Evolutionary conservation across 2,888 invertebrate genomes (phyloP), one percentile per base, ranked within the genome.

Genomic region (Coelopa pilipes): DNA sequence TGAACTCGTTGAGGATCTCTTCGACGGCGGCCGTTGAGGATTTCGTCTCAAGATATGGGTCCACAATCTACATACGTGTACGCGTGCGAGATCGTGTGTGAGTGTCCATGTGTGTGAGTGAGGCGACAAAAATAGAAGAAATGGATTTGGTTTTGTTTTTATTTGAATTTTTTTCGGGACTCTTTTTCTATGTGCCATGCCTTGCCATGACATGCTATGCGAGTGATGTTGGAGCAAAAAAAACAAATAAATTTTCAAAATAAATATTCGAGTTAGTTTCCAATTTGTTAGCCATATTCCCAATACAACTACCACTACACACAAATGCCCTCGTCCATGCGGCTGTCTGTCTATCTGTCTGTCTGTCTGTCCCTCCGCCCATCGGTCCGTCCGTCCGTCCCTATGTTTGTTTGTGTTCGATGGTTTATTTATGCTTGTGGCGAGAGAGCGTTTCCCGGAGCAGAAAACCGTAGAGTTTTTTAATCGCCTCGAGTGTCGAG

Each of bases 21-120:
- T 93, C 91, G 79, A 93, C 91, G 87, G 92, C 92, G 80, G 90
- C 86, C 83, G 90, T 89, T 78, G 93, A 92, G 83, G 91, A 90
- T 81, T 91, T 90, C 77, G 91, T 89, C 86, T 93, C 92, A 81
- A 93, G 90, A 88, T 92, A 90, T 79, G 92, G 91, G 87, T 93
- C 93, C 82, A 90, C 89, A 85, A 90, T 89, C 91, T 92, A 85
- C 78, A 86, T 15, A 45, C 19, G 24, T 11, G 53, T 34, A 7
- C 78, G 73, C 74, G 75, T 77, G 50, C 60, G 34, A 74, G 77
- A 76, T 72, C 74, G 75, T 77, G 50, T 55, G 34, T 74, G 77
- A 76, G 66, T 77, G 60, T 75, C 74, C 53, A 57, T 65, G 57
- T 63, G 62, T 62, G 47, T 70, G 55, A 21, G 73, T 71, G 55